phyloP scores from a whole-genome alignment of 2,888 invertebrate genomes.

The Himalopsyche anomala region DNA sequence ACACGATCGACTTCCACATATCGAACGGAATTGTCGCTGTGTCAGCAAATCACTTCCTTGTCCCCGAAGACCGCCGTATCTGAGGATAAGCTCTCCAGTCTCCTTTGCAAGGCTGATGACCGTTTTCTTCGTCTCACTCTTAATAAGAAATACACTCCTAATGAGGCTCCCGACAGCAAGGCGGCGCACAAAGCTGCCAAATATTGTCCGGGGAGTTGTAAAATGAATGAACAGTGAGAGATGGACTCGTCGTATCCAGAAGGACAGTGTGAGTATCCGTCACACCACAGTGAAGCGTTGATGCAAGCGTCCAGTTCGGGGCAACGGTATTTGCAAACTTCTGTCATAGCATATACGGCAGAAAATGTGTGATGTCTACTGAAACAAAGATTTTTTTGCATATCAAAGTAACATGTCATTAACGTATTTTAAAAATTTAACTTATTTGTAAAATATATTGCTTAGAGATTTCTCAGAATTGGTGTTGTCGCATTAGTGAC shows the following conservation, averaged over 20 bases:
- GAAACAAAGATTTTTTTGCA: constrained; percentile 64
- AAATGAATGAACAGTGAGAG: constrained; percentile 86
- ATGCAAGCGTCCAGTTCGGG: constrained; percentile 89
- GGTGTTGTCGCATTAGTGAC: too few species aligned
- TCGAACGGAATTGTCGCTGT: constrained; percentile 95
- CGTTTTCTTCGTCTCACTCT: constrained; percentile 79
- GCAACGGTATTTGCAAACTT: constrained; percentile 86
- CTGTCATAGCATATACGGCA: constrained; percentile 79
- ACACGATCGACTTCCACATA: constrained; percentile 94
- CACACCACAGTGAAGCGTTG: constrained; percentile 87
- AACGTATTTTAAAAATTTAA: background rate
- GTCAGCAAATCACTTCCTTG: constrained; percentile 96
- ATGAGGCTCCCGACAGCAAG: constrained; percentile 71
- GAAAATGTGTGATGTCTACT: constrained; percentile 77
- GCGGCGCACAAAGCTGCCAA: constrained; percentile 78
- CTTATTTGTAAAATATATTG: too few species aligned
- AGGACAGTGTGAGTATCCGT: constrained; percentile 87
- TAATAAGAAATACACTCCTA: constrained; percentile 71
- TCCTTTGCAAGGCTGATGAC: constrained; percentile 86
- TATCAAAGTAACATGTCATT: constrained; percentile 1
- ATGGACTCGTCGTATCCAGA: constrained; percentile 88
- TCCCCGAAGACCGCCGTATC: constrained; percentile 91
- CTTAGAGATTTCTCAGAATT: too few species aligned
- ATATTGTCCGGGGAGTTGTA: constrained; percentile 86
- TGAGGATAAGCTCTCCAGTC: constrained; percentile 87